Conservation (phyloP, 2,797 vertebrate genomes). For the Brachymystax lenok region DNA sequence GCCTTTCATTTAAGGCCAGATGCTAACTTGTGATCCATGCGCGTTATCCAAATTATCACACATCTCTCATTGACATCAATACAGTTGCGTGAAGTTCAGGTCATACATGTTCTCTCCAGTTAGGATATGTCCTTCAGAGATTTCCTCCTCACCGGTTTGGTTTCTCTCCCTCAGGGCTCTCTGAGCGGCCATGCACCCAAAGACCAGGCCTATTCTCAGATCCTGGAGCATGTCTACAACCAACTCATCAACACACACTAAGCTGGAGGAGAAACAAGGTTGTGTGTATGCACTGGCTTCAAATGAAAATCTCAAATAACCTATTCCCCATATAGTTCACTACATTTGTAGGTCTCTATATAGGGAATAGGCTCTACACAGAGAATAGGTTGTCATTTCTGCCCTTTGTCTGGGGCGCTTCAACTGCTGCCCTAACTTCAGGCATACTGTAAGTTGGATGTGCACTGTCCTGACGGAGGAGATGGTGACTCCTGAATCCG, state of each 20-base stretch:
- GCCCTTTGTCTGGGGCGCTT: neutral
- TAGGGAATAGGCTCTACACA: neutral
- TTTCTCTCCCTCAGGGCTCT: conserved; percentile 78
- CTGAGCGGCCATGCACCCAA: conserved; percentile 90
- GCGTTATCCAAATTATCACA: neutral
- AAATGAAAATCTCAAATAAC: neutral
- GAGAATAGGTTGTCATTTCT: neutral
- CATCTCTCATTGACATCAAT: neutral
- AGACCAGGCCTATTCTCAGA: conserved; percentile 88
- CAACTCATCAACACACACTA: conserved; percentile 77
- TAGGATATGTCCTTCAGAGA: neutral
- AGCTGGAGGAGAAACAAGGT: conserved; percentile 26
- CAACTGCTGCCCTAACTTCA: conserved; percentile 10
- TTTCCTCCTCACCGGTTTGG: neutral
- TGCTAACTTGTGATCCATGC: neutral
- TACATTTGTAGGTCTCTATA: neutral
- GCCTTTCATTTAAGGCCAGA: neutral
- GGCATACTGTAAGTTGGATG: conserved; percentile 5
- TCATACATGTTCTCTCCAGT: neutral
- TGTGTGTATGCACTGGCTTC: conserved; percentile 14
- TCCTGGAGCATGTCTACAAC: conserved; percentile 90
- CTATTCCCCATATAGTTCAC: neutral
- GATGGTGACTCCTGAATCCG: neutral
- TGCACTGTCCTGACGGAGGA: neutral
- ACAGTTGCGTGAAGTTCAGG: neutral